Evolutionary conservation across 2,113 vertebrate genomes (phyloP).

Genomic region (Calyptomena viridis): DNA sequence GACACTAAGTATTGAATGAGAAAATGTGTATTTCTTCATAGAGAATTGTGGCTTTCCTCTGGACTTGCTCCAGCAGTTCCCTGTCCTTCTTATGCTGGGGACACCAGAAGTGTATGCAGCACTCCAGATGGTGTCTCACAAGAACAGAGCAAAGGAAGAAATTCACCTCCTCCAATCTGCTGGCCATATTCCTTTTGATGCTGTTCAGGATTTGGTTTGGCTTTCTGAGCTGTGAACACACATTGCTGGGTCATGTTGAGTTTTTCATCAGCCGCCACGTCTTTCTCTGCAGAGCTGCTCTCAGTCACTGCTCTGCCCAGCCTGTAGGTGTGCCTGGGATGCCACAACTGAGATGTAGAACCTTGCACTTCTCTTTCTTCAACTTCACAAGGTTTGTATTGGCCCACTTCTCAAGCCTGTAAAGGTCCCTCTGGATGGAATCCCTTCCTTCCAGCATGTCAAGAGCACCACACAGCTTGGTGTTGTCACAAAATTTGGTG

Average conservation of each 20-base stretch:
- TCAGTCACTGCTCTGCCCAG: neutral
- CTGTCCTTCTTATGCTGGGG: neutral
- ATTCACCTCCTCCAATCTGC: neutral
- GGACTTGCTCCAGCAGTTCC: neutral
- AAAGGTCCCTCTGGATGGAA: neutral
- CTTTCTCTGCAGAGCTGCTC: neutral
- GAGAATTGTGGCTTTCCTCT: neutral
- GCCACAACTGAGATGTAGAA: neutral
- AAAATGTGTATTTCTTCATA: neutral
- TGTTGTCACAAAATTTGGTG: neutral
- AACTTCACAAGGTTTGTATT: neutral
- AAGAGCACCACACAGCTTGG: fast-evolving
- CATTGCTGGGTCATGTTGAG: neutral
- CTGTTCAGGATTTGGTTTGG: neutral
- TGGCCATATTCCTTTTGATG: fast-evolving
- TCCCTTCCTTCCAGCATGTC: fast-evolving
- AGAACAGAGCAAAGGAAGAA: neutral
- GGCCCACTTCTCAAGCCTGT: neutral
- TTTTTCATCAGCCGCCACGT: neutral
- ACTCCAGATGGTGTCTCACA: neutral
- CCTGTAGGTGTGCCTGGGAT: neutral
- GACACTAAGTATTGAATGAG: neutral
- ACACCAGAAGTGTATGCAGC: neutral
- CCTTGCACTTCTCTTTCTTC: neutral
- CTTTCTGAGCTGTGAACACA: neutral